Evolutionary conservation across 2,797 vertebrate species (phyloP).

Genomic region (Brachyalestes nurse): DNA sequence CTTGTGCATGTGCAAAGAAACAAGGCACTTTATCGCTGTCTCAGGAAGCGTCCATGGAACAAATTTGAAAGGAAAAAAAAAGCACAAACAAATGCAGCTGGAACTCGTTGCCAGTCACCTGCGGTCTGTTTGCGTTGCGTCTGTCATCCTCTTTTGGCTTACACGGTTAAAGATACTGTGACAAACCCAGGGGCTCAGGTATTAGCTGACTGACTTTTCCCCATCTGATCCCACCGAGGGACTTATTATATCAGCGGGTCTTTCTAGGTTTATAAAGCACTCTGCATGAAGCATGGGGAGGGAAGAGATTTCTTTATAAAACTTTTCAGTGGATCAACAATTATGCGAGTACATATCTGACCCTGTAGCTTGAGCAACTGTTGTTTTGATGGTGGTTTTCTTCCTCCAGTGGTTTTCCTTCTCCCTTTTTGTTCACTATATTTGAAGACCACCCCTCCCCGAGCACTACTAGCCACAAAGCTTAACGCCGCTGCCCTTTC

Average conservation of each 20-base stretch:
- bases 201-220: conserved; percentile 32
- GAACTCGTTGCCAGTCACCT: conserved; percentile 62
- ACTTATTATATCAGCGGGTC: conserved; percentile 27
- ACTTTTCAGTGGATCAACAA: conserved; percentile 47
- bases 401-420: conserved; percentile 39
- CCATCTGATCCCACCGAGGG: conserved; percentile 2
- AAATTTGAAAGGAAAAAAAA: conserved; percentile 46
- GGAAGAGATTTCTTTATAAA: conserved; percentile 38
- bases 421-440: conserved; percentile 45
- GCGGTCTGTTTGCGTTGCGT: conserved; percentile 62
- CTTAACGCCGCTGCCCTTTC: conserved; percentile 57
- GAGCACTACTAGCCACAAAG: conserved; percentile 52
- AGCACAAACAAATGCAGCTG: conserved; percentile 67
- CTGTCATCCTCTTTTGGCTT: conserved; percentile 64
- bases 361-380: conserved; percentile 29
- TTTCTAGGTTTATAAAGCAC: conserved; percentile 45
- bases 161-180: conserved; percentile 72
- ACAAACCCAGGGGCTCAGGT: conserved; percentile 53
- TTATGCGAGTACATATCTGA: conserved; percentile 39
- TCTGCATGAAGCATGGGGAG: conserved; percentile 46
- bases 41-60: conserved; percentile 65
- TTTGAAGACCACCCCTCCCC: conserved; percentile 52
- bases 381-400: conserved; percentile 46
- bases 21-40: conserved; percentile 66
- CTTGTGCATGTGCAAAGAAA: conserved; percentile 9